Conservation (phyloP, 2,797 vertebrate species). For the Lacerta viridis region DNA sequence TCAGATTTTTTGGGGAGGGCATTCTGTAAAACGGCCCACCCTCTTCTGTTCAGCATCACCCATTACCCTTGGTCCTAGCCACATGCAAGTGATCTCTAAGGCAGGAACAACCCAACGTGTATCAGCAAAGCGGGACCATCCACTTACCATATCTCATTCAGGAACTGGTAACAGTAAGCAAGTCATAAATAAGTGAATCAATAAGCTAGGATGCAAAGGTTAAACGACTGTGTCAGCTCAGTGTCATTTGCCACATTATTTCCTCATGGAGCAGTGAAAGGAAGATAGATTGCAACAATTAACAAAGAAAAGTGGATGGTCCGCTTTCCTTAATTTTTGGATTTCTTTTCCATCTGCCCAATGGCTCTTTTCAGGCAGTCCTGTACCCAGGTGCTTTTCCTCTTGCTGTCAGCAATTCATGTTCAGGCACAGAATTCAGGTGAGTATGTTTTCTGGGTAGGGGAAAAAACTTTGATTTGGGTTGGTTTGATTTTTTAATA, state of each 20-base stretch:
- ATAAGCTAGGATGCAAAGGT: constrained; percentile 74
- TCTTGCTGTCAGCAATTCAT: not conserved
- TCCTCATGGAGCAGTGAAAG: accelerated
- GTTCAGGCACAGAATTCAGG: constrained; percentile 38
- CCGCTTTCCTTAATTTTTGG: not conserved
- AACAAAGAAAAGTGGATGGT: constrained; percentile 3
- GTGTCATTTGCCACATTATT: not conserved
- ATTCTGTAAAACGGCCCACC: not conserved
- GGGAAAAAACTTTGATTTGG: not conserved
- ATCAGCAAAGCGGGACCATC: not conserved
- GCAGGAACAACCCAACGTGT: not conserved
- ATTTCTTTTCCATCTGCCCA: not conserved
- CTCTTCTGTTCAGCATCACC: not conserved
- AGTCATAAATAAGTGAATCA: constrained; percentile 66
- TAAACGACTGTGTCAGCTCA: not conserved
- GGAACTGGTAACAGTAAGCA: not conserved
- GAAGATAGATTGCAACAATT: not conserved
- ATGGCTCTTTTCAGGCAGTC: constrained; percentile 44
- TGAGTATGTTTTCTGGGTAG: constrained; percentile 45
- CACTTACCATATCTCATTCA: accelerated
- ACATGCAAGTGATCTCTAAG: not conserved
- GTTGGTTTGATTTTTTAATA: not conserved
- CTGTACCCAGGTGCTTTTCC: not conserved
- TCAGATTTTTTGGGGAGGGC: not conserved
- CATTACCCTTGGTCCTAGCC: not conserved